Percentiles rank a stretch among this genome's conserved stretches.
Evolutionary conservation across 2,113 vertebrate genomes (phyloP).

Genomic region (Ailuropoda melanoleuca): DNA sequence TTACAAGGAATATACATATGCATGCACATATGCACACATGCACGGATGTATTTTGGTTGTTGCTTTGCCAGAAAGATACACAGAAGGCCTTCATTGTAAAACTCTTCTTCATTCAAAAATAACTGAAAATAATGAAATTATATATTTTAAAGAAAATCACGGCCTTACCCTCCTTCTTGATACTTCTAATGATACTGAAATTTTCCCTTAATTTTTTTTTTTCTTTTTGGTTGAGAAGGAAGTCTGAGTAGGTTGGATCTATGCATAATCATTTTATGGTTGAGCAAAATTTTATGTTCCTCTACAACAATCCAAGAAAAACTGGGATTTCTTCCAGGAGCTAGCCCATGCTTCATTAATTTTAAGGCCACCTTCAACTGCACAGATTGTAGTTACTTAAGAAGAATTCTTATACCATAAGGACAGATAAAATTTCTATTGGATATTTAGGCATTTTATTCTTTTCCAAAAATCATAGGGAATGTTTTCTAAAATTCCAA

Average conservation of each 20-base stretch:
- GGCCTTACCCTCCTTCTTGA: not conserved
- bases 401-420: constrained; percentile 53
- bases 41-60: not conserved
- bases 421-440: constrained; percentile 58
- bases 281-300: constrained; percentile 75
- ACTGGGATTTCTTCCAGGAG: constrained; percentile 75
- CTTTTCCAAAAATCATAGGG: constrained; percentile 8
- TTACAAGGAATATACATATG: not conserved
- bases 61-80: not conserved
- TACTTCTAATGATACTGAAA: constrained; percentile 56
- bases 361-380: constrained; percentile 76
- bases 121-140: constrained; percentile 14
- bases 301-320: constrained; percentile 65
- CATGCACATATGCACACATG: not conserved
- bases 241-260: constrained; percentile 72
- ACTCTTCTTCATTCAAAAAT: constrained; percentile 16
- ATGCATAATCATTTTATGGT: constrained; percentile 74
- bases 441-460: constrained; percentile 43
- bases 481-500: constrained; percentile 51
- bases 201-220: not conserved
- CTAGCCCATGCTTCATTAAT: constrained; percentile 64
- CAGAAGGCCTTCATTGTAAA: not conserved
- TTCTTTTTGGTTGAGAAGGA: constrained; percentile 46
- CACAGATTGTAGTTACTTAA: constrained; percentile 43
- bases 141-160: constrained; percentile 31